Evolutionary conservation across 2,888 invertebrate genomes (phyloP), one percentile per base, ranked within the genome.

Genomic region (Epistrophella euchroma): DNA sequence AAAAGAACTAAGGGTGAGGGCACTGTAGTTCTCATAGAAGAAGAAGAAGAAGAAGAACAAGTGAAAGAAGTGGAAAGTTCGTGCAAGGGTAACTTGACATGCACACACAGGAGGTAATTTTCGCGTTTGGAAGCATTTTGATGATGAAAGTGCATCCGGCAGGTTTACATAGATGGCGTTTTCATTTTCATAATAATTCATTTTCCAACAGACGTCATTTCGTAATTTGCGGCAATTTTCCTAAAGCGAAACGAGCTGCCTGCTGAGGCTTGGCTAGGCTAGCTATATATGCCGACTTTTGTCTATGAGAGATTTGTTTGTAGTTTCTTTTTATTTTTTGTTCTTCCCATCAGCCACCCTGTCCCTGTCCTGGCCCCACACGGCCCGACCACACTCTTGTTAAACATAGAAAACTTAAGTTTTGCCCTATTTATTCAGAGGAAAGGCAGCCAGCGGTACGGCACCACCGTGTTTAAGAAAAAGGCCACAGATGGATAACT

Each of bases 51-150:
- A 28, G 11, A 40, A 40, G 22, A 62, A 40, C 9, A 28, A 40
- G 43, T 25, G 25, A 45, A 64, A 17, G 47, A 58, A 58, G 66
- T 62, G 28, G 70, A 60, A 62, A 76, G 85, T 85, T 85, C 81
- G 85, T 85, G 85, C 81, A 81, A 85, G 81, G 72, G 85, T 68
- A 85, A 85, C 85, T 80, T 85, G 85, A 85, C 85, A 85, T 85
- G 85, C 85, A 85, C 81, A 85, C 85, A 85, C 85, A 85, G 85
- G 85, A 85, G 85, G 85, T 85, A 85, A 85, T 85, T 85, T 85
- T 85, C 85, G 76, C 85, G 81, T 85, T 85, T 85, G 77, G 73
- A 86, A 86, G 77, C 82, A 78, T 86, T 86, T 86, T 86, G 86
- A 86, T 82, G 86, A 86, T 74, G 82, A 86, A 86, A 86, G 86